Evolutionary conservation across 2,113 vertebrate genomes (phyloP).

Genomic region (Hystrix cristata): DNA sequence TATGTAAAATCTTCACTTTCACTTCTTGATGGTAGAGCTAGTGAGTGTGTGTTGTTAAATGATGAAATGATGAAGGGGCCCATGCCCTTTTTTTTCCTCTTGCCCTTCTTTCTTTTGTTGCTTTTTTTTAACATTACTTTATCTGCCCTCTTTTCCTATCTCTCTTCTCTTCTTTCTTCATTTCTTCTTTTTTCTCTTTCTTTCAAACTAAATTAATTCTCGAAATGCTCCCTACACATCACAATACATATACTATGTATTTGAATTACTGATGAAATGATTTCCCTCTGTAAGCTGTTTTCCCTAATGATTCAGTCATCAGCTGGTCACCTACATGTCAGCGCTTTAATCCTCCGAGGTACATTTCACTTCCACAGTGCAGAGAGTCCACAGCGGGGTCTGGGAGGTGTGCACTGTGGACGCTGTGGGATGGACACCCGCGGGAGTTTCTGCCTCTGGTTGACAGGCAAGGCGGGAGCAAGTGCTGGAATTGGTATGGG

Average conservation of each 20-base stretch:
- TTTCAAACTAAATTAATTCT: slow-evolving; percentile 10
- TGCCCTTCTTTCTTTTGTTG: neutral
- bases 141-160: too few relatives aligned
- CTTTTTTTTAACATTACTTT: neutral
- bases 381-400: neutral
- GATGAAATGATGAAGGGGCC: neutral
- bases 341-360: neutral
- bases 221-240: neutral
- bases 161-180: neutral
- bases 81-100: neutral
- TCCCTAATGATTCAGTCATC: neutral
- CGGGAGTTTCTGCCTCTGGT: neutral
- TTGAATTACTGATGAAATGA: neutral
- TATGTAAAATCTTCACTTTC: neutral
- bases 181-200: neutral
- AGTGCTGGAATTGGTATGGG: neutral
- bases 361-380: neutral
- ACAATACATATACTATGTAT: neutral
- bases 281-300: slow-evolving; percentile 21
- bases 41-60: neutral
- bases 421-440: neutral
- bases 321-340: neutral
- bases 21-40: neutral
- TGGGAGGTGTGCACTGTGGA: fast-evolving
- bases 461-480: neutral